phyloP scores from a whole-genome alignment of 2,797 vertebrate species.

The Oreonectes daqikongensis region DNA sequence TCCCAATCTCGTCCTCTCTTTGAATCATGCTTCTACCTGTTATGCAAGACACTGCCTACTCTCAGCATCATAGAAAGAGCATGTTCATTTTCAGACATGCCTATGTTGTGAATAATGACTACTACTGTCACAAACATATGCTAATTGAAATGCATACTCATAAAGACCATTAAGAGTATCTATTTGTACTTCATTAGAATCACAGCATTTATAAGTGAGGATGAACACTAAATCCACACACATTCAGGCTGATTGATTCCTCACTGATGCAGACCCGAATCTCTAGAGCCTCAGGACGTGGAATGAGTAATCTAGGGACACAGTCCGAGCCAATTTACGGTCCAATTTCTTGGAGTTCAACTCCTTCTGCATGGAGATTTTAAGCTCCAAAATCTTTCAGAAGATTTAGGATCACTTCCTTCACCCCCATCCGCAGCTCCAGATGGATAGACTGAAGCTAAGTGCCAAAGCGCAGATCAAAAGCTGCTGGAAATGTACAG shows the following conservation, averaged over 20 bases:
- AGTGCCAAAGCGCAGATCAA: conserved; percentile 19
- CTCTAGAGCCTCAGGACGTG: not conserved
- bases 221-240: conserved; percentile 26
- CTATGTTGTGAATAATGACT: conserved; percentile 29
- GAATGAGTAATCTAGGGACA: conserved; percentile 2
- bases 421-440: conserved; percentile 18
- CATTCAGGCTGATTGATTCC: conserved; percentile 17
- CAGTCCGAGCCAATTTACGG: conserved; percentile 9
- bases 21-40: conserved; percentile 45
- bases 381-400: conserved; percentile 26
- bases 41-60: conserved; percentile 61
- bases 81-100: conserved; percentile 34
- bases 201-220: conserved; percentile 23
- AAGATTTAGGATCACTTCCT: not conserved
- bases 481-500: conserved; percentile 6
- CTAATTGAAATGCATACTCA: conserved; percentile 14
- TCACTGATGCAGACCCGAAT: not conserved
- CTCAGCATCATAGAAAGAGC: conserved; percentile 48
- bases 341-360: not conserved
- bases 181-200: not conserved
- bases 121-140: conserved; percentile 24
- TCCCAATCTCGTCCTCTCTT: conserved; percentile 47
- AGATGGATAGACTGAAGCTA: conserved; percentile 25
- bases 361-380: conserved; percentile 24
- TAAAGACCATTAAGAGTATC: conserved; percentile 9